A percentile compares a stretch with the other conserved stretches of the same genome.
Evolutionary conservation across 2,113 vertebrate genomes (phyloP).

Genomic region (Melanotaenia duboulayi): DNA sequence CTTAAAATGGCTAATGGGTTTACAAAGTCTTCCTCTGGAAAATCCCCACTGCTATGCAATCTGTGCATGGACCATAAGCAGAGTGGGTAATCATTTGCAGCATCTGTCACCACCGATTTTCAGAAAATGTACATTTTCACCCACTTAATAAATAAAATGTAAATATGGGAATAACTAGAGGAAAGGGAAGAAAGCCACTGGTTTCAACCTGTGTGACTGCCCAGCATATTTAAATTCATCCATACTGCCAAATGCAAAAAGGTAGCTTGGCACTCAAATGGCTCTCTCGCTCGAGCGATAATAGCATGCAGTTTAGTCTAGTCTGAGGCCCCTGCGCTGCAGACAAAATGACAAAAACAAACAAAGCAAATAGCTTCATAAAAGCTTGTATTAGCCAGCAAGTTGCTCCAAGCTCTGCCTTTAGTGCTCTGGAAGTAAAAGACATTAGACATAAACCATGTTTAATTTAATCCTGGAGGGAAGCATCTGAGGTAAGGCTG

Average conservation of each 20-base stretch:
- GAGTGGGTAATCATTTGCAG: conserved; percentile 24
- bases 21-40: conserved; percentile 27
- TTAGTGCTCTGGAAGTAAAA: conserved; percentile 22
- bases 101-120: conserved; percentile 26
- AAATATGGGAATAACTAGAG: neutral
- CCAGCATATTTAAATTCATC: conserved; percentile 14
- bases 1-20: conserved; percentile 34
- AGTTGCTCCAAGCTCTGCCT: neutral
- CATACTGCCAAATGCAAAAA: conserved; percentile 21
- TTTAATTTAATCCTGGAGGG: conserved; percentile 23
- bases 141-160: conserved; percentile 13
- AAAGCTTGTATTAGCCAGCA: neutral
- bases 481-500: conserved; percentile 32
- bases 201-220: neutral
- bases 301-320: neutral
- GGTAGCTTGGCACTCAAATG: neutral
- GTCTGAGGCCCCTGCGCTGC: neutral
- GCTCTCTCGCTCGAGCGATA: neutral
- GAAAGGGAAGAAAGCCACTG: conserved; percentile 1
- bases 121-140: neutral
- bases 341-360: neutral
- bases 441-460: conserved; percentile 26
- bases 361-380: neutral
- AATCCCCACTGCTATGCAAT: conserved; percentile 28
- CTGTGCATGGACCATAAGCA: conserved; percentile 18